Evolutionary conservation across 2,888 invertebrate genomes (phyloP).

Genomic region (Melanchra persicariae): DNA sequence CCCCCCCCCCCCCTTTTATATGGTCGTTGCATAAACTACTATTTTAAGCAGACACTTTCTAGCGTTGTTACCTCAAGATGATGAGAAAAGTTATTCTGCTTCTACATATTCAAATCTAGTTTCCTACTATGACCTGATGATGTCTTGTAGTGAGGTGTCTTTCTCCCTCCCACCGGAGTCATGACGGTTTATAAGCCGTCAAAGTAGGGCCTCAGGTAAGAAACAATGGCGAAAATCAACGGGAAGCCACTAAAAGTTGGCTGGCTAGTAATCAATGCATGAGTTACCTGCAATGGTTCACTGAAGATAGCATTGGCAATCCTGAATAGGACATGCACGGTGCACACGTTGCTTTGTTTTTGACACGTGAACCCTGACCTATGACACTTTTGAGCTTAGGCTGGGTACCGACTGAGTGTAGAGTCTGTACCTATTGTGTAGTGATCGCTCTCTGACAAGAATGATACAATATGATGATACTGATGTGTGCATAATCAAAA

Average conservation of each 20-base stretch:
- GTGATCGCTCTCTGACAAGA: not conserved
- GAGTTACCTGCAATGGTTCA: conserved; percentile 26
- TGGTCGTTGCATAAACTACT: too few relatives aligned
- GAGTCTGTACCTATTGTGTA: too few relatives aligned
- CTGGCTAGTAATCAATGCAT: conserved; percentile 15
- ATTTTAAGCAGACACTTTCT: too few relatives aligned
- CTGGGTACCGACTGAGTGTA: not conserved
- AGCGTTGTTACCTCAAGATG: not conserved
- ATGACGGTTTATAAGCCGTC: too few relatives aligned
- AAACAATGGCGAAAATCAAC: not conserved
- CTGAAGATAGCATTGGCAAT: conserved; percentile 21
- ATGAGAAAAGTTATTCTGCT: not conserved
- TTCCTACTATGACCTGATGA: too few relatives aligned
- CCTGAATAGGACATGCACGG: conserved; percentile 43
- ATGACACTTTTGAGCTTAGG: conserved; percentile 33
- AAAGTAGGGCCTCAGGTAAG: too few relatives aligned
- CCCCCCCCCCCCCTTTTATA: too few relatives aligned
- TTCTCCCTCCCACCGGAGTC: too few relatives aligned
- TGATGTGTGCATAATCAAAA: too few relatives aligned
- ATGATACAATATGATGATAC: not conserved
- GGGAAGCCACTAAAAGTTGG: not conserved
- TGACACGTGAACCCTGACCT: conserved; percentile 43
- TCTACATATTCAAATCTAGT: too few relatives aligned
- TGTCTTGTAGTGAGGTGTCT: too few relatives aligned
- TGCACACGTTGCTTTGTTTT: conserved; percentile 43